Conservation (phyloP, 2,113 vertebrate genomes). For the Xenus cinereus region DNA sequence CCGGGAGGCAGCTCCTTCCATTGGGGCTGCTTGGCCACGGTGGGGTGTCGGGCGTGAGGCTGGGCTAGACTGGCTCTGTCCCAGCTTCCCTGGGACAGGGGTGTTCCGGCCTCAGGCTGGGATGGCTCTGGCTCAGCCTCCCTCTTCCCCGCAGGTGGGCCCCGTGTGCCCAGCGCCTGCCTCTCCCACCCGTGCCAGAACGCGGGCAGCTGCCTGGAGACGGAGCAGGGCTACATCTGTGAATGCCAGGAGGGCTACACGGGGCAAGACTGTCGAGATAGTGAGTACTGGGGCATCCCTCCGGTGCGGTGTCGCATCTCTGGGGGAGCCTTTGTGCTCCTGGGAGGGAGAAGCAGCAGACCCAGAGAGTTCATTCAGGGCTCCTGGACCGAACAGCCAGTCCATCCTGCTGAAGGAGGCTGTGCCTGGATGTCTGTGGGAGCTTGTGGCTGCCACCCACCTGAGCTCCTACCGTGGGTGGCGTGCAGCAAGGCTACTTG, state of each 20-base stretch:
- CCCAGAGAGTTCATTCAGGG: background rate
- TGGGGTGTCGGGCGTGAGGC: background rate
- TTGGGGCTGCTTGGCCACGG: rapidly evolving
- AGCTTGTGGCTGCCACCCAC: background rate
- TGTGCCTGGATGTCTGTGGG: background rate
- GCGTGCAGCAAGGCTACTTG: background rate
- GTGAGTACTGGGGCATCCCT: constrained; percentile 61
- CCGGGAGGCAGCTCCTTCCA: background rate
- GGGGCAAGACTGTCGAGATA: constrained; percentile 83
- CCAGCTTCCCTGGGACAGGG: rapidly evolving
- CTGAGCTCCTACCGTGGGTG: background rate
- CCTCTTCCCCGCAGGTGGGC: constrained; percentile 24
- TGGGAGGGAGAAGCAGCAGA: background rate
- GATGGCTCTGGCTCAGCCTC: background rate
- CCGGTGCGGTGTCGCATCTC: rapidly evolving
- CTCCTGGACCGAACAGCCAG: background rate
- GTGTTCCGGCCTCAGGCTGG: background rate
- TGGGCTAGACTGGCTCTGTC: background rate
- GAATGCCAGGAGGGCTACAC: constrained; percentile 83
- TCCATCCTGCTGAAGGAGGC: background rate
- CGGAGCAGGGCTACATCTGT: constrained; percentile 79
- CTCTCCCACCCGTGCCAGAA: constrained; percentile 76
- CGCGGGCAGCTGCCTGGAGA: constrained; percentile 72
- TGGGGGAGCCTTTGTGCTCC: background rate
- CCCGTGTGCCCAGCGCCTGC: background rate